These are phyloP conservation scores for Noctua janthe DNA, from an alignment of 2,888 invertebrate species.

Conservation along the genomic window DNA sequence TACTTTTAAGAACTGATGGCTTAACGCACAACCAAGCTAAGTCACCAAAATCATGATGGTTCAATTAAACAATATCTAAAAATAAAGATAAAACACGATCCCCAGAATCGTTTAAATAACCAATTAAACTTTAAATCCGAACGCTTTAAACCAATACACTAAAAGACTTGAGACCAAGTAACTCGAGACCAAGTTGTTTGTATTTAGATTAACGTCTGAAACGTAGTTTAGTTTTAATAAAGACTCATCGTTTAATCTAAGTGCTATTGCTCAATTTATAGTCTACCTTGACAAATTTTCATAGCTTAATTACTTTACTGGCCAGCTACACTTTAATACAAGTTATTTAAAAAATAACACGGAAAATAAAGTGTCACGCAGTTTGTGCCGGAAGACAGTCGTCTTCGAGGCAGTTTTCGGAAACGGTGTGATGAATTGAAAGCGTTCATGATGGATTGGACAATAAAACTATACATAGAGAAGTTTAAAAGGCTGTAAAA, in stretches of 20 bases:
- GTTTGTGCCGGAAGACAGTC: neutral
- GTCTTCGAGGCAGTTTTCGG: neutral
- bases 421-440: slow-evolving; percentile 7
- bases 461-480: neutral
- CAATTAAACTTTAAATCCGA: slow-evolving; percentile 50
- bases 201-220: slow-evolving; percentile 57
- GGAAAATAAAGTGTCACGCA: neutral
- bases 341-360: neutral
- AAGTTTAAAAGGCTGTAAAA: neutral
- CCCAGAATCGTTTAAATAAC: slow-evolving; percentile 29
- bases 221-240: slow-evolving; percentile 35
- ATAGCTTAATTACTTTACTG: slow-evolving; percentile 16
- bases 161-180: slow-evolving; percentile 16
- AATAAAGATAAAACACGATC: slow-evolving; percentile 22
- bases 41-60: neutral
- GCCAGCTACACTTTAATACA: neutral
- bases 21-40: neutral
- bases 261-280: slow-evolving; percentile 39
- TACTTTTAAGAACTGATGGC: neutral
- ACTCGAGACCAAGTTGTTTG: slow-evolving; percentile 48
- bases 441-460: neutral
- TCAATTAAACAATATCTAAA: slow-evolving; percentile 24
- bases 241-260: slow-evolving; percentile 32
- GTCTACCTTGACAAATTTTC: slow-evolving; percentile 31
- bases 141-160: slow-evolving; percentile 44